Conservation (phyloP, 1,140 invertebrate genomes). For the Drosophila lini region DNA sequence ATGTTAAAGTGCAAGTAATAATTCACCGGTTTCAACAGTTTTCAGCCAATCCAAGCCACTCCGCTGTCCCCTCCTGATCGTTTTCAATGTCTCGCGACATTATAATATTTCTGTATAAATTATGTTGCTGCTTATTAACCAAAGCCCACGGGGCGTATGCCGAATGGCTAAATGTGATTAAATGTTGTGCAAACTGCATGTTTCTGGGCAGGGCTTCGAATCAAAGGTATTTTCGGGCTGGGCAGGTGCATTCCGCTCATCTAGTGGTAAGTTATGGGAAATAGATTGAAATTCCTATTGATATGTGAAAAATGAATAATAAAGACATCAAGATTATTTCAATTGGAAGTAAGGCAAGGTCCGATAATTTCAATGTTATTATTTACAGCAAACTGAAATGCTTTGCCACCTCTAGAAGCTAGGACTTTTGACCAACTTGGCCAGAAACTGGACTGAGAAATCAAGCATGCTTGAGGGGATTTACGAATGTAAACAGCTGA, state of each 20-base stretch:
- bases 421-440: conserved; percentile 54
- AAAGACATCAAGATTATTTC: neutral
- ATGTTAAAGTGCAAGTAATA: conserved; percentile 82
- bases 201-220: conserved; percentile 34
- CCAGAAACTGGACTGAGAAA: conserved; percentile 19
- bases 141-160: conserved; percentile 60
- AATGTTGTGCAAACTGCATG: conserved; percentile 79
- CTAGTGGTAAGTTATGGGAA: neutral
- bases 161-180: conserved; percentile 77
- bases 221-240: conserved; percentile 11
- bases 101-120: conserved; percentile 79
- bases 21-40: conserved; percentile 78
- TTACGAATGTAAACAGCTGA: conserved; percentile 40
- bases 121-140: conserved; percentile 57
- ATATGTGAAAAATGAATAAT: neutral
- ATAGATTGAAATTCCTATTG: neutral
- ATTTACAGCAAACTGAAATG: neutral
- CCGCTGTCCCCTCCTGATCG: conserved; percentile 19
- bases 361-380: neutral
- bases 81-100: conserved; percentile 78
- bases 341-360: neutral
- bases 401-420: conserved; percentile 28
- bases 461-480: conserved; percentile 39
- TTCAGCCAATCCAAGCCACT: conserved; percentile 37
- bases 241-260: conserved; percentile 25